Conservation (phyloP, 2,113 vertebrate species). For the Ondatra zibethicus region DNA sequence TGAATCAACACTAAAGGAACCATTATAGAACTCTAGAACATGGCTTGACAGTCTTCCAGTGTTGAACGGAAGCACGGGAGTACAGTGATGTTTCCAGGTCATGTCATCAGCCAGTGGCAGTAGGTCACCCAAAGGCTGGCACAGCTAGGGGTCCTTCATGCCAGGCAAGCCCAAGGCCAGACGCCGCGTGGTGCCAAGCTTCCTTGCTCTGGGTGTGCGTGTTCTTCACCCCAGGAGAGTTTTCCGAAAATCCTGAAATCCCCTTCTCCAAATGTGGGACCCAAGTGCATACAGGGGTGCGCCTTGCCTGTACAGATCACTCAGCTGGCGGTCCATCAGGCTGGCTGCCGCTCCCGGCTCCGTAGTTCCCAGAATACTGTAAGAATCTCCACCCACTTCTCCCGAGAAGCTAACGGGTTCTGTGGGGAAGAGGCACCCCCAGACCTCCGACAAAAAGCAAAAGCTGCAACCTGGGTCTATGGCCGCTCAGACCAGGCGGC, state of each 20-base stretch:
- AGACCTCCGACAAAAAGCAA: not conserved
- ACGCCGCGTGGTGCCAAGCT: rapidly evolving
- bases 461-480: rapidly evolving
- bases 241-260: not conserved
- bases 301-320: not conserved
- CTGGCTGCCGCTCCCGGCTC: not conserved
- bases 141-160: not conserved
- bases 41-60: not conserved
- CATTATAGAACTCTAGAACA: not conserved
- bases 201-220: not conserved
- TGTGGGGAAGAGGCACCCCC: not conserved
- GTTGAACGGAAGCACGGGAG: not conserved
- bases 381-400: not conserved
- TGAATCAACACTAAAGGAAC: not conserved
- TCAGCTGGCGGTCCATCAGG: not conserved
- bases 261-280: not conserved
- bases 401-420: not conserved
- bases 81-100: not conserved
- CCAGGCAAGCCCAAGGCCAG: not conserved
- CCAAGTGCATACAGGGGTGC: not conserved
- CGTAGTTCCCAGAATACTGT: not conserved
- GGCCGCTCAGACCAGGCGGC: not conserved
- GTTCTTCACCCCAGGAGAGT: not conserved
- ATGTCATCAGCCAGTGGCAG: not conserved
- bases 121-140: not conserved